A percentile compares a stretch with the other conserved stretches of the same genome.
Conservation (phyloP, 2,797 vertebrate species). For the Hoplostethus atlanticus region DNA sequence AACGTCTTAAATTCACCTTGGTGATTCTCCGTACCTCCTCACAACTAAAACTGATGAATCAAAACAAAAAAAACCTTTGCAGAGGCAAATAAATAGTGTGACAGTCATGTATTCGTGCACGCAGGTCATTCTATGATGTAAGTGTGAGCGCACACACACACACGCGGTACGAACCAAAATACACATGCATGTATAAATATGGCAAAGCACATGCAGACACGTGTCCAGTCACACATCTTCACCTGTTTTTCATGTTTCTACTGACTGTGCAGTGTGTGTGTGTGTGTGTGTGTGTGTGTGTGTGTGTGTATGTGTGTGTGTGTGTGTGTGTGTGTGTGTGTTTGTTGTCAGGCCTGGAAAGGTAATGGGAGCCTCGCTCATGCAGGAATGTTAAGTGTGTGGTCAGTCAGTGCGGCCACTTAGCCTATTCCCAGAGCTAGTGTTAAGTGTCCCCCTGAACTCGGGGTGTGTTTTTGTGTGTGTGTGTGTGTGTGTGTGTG, state of each 20-base stretch:
- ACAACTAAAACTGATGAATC: not conserved
- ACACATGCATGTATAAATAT: constrained; percentile 25
- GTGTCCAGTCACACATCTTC: constrained; percentile 12
- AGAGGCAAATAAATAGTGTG: not conserved
- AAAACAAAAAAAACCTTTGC: not conserved
- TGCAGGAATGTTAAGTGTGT: constrained; percentile 70
- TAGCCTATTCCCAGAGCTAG: constrained; percentile 62
- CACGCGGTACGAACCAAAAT: not conserved
- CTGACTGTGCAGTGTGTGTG: constrained; percentile 2
- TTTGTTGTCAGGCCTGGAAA: constrained; percentile 31
- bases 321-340: constrained; percentile 1
- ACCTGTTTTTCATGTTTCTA: constrained; percentile 42
- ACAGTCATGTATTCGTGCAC: not conserved
- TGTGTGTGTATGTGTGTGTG: constrained; percentile 7
- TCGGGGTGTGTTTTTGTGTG: not conserved
- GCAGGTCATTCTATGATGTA: not conserved
- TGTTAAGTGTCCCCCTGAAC: constrained; percentile 58
- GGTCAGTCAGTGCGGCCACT: constrained; percentile 59
- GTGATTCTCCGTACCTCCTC: not conserved
- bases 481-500: constrained; percentile 13
- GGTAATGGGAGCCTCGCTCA: constrained; percentile 58
- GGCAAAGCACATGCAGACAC: constrained; percentile 7
- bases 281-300: constrained; percentile 7
- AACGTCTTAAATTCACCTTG: too few species aligned
- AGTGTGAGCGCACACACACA: constrained; percentile 2